Percentiles rank a stretch among this genome's conserved stretches.
These are phyloP conservation scores for Podarcis cretensis DNA, from an alignment of 2,113 vertebrate genomes.

Conservation along the genomic window DNA sequence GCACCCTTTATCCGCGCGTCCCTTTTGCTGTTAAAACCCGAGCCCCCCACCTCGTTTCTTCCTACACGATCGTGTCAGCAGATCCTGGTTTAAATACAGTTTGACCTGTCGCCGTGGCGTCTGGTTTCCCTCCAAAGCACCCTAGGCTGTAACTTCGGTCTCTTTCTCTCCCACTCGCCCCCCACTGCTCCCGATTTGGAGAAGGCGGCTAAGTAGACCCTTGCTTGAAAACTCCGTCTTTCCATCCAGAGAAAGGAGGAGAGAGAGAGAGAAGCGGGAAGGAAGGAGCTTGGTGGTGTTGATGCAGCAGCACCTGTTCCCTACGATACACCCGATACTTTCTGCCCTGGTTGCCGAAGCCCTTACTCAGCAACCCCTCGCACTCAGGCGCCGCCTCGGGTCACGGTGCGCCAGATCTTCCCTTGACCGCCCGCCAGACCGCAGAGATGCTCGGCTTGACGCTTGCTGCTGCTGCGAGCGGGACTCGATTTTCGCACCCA, in stretches of 20 bases:
- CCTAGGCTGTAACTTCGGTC: neutral
- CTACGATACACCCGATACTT: neutral
- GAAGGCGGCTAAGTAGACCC: neutral
- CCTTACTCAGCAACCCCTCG: neutral
- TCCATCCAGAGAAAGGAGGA: neutral
- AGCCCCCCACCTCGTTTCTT: neutral
- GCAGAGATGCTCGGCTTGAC: neutral
- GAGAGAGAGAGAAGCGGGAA: rapidly evolving
- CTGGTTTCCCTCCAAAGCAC: neutral
- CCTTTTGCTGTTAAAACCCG: neutral
- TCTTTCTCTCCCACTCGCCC: neutral
- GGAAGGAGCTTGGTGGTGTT: neutral
- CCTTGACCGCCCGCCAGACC: neutral
- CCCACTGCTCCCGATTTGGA: neutral
- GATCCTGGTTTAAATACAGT: neutral
- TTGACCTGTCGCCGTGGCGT: neutral
- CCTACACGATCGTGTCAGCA: neutral
- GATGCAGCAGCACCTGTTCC: rapidly evolving
- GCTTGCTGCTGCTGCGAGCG: too few relatives aligned
- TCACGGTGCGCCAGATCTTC: neutral
- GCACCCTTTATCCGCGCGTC: neutral
- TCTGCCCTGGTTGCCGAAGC: rapidly evolving
- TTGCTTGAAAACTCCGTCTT: neutral
- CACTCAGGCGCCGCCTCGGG: neutral
- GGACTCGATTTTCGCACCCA: neutral